Evolutionary conservation across 2,113 vertebrate species (phyloP).

Genomic region (Oncorhynchus clarkii): DNA sequence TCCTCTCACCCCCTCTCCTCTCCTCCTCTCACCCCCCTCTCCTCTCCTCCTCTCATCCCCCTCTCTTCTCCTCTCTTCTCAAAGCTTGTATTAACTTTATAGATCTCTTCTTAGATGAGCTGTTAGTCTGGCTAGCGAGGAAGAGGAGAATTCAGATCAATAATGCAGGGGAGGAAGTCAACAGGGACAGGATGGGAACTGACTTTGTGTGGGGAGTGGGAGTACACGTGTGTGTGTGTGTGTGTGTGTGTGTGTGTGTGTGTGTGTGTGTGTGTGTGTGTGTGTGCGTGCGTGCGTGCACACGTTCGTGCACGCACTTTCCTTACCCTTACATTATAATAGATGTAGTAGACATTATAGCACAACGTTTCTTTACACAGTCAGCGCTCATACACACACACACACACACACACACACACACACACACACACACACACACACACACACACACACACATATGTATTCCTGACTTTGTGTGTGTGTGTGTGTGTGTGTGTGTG

Average conservation of each 20-base stretch:
- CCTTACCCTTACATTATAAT: too few species aligned
- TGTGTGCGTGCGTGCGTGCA: neutral
- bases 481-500: conserved; percentile 10
- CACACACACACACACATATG: neutral
- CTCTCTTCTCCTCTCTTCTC: neutral
- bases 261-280: neutral
- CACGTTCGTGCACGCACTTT: neutral
- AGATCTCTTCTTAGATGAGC: conserved; percentile 56
- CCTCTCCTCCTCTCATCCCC: neutral
- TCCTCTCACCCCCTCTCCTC: neutral
- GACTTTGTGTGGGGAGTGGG: neutral
- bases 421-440: neutral
- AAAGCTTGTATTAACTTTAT: conserved; percentile 70
- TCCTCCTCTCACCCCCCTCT: neutral
- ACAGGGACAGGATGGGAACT: conserved; percentile 33
- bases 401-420: neutral
- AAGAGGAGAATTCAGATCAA: conserved; percentile 63
- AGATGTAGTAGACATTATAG: too few species aligned
- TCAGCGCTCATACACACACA: too few species aligned
- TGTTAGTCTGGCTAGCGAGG: conserved; percentile 57
- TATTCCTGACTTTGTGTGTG: conserved; percentile 13
- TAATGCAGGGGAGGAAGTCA: conserved; percentile 64
- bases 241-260: neutral
- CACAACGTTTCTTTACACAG: too few species aligned
- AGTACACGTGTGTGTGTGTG: neutral